These are phyloP conservation scores for Phengaris arion DNA, from an alignment of 2,888 invertebrate species.

Conservation along the genomic window DNA sequence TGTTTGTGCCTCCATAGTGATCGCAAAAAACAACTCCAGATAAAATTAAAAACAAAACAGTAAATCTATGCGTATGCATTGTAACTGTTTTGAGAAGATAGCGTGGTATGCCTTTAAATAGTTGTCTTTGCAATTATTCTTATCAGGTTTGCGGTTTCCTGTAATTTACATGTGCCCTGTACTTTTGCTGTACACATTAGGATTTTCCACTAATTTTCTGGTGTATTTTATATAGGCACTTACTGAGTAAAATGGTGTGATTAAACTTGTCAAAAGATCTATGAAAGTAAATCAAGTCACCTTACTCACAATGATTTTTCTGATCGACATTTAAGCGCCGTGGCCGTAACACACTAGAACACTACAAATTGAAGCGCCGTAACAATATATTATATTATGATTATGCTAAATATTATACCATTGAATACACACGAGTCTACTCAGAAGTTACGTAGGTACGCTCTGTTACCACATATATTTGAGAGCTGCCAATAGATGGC, in stretches of 20 bases:
- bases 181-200: conserved; percentile 20
- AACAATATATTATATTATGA: no score
- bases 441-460: no score
- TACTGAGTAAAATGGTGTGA: neutral
- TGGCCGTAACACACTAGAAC: no score
- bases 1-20: conserved; percentile 30
- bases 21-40: conserved; percentile 24
- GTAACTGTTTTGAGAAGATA: neutral
- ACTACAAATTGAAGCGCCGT: no score
- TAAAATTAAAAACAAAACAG: conserved; percentile 26
- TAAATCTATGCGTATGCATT: neutral
- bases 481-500: no score
- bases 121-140: conserved; percentile 34
- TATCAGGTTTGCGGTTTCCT: conserved; percentile 35
- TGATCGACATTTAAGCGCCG: no score
- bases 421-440: no score
- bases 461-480: no score
- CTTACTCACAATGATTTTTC: neutral
- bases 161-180: neutral
- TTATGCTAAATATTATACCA: no score
- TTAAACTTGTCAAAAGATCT: no score
- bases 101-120: conserved; percentile 30
- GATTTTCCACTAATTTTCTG: conserved; percentile 21
- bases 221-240: neutral
- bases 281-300: neutral